Conservation (phyloP, 2,113 vertebrate species). For the Romanogobio albipinnatus region DNA sequence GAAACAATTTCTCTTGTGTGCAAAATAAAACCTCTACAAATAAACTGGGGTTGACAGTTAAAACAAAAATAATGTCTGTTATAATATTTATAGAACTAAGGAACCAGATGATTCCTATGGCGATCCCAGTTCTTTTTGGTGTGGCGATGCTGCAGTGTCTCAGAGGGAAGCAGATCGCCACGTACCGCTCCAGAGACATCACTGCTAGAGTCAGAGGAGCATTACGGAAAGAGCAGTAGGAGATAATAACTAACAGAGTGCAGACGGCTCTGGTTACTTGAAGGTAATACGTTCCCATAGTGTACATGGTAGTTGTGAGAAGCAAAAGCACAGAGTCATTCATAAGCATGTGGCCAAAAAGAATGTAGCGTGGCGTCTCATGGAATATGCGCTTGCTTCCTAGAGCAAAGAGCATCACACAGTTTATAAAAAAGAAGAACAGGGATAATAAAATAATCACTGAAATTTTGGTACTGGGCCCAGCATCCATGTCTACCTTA, state of each 20-base stretch:
- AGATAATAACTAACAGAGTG: slow-evolving; percentile 17
- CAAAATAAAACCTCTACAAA: slow-evolving; percentile 12
- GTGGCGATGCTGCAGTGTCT: slow-evolving; percentile 52
- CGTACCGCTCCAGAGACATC: slow-evolving; percentile 62
- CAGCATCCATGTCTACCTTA: neutral
- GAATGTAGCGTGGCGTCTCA: slow-evolving; percentile 47
- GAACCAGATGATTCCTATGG: slow-evolving; percentile 51
- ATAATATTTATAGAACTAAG: slow-evolving; percentile 22
- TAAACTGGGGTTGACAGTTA: neutral
- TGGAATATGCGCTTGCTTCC: slow-evolving; percentile 31
- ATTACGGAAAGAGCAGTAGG: slow-evolving; percentile 35
- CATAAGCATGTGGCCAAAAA: slow-evolving; percentile 58
- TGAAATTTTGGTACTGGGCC: neutral
- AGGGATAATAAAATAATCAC: neutral
- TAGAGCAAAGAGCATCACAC: slow-evolving; percentile 45
- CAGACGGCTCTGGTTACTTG: slow-evolving; percentile 21
- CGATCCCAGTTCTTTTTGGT: slow-evolving; percentile 45
- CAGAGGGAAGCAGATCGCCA: slow-evolving; percentile 57
- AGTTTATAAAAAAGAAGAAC: slow-evolving; percentile 48
- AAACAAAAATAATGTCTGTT: slow-evolving; percentile 42
- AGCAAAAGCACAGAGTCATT: slow-evolving; percentile 53
- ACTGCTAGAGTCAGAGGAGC: slow-evolving; percentile 58
- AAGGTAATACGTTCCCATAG: neutral
- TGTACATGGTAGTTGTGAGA: slow-evolving; percentile 2
- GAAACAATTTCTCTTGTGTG: slow-evolving; percentile 1